Evolutionary conservation across 2,113 vertebrate genomes (phyloP).

Genomic region (Gnathonemus echidnorhynchus): DNA sequence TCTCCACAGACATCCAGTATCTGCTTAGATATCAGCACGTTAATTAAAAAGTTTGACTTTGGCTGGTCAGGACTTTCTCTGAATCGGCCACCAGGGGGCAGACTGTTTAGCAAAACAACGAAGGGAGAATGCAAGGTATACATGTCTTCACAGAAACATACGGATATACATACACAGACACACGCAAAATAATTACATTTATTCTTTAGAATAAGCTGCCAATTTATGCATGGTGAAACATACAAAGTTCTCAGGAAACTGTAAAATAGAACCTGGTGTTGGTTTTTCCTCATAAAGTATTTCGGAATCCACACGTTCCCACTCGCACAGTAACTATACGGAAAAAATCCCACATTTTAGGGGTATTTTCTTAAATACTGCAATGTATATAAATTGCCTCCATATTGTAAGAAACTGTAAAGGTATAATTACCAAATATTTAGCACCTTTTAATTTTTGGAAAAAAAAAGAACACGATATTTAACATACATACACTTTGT

Average conservation of each 20-base stretch:
- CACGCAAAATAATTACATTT: not conserved
- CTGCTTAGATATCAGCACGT: not conserved
- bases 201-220: not conserved
- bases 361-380: not conserved
- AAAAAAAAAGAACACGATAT: constrained; percentile 38
- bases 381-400: not conserved
- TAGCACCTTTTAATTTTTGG: constrained; percentile 59
- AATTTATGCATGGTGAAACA: not conserved
- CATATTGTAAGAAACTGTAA: not conserved
- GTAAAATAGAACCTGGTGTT: no score
- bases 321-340: not conserved
- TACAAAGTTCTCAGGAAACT: not conserved
- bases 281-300: not conserved
- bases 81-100: not conserved
- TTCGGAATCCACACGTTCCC: not conserved
- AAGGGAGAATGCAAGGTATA: not conserved
- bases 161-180: not conserved
- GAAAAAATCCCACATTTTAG: not conserved
- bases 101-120: not conserved
- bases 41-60: not conserved
- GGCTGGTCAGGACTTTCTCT: not conserved
- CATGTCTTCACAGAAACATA: not conserved
- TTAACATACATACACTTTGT: constrained; percentile 25
- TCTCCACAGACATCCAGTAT: not conserved
- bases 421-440: constrained; percentile 35